Conservation (phyloP, 2,797 vertebrate species). For the Apodemus agrarius region DNA sequence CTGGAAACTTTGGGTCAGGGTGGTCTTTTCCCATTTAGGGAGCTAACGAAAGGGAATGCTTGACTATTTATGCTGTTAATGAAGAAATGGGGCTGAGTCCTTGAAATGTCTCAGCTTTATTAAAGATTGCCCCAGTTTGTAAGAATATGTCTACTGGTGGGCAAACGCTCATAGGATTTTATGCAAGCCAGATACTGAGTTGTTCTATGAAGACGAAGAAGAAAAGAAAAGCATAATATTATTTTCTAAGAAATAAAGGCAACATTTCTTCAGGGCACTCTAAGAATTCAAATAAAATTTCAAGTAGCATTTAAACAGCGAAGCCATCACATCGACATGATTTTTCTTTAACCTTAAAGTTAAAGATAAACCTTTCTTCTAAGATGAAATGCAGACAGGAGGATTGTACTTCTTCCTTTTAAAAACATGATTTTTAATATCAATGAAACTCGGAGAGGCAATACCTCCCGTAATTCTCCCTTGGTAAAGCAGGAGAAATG, state of each 20-base stretch:
- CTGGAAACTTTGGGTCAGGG: neutral
- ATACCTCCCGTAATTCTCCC: conserved; percentile 29
- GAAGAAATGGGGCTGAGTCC: neutral
- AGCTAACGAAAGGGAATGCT: neutral
- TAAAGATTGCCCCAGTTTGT: neutral
- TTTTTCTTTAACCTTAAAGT: conserved; percentile 71
- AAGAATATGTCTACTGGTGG: neutral
- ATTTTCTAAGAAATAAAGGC: conserved; percentile 66
- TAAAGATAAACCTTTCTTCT: conserved; percentile 73
- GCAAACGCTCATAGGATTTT: conserved; percentile 41
- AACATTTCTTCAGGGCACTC: conserved; percentile 65
- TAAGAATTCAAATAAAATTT: conserved; percentile 75
- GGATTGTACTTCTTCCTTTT: conserved; percentile 62
- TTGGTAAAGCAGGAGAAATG: conserved; percentile 53
- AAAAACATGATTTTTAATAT: conserved; percentile 62
- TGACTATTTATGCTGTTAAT: neutral
- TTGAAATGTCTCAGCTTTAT: neutral
- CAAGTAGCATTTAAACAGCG: conserved; percentile 69
- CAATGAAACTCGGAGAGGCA: conserved; percentile 58
- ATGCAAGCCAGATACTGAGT: conserved; percentile 41
- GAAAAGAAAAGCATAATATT: conserved; percentile 35
- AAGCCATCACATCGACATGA: conserved; percentile 11
- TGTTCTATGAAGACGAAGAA: conserved; percentile 18
- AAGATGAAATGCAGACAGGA: conserved; percentile 58
- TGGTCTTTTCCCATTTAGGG: neutral